phyloP scores from a whole-genome alignment of 1,140 invertebrate species.

The Gerris buenoi region DNA sequence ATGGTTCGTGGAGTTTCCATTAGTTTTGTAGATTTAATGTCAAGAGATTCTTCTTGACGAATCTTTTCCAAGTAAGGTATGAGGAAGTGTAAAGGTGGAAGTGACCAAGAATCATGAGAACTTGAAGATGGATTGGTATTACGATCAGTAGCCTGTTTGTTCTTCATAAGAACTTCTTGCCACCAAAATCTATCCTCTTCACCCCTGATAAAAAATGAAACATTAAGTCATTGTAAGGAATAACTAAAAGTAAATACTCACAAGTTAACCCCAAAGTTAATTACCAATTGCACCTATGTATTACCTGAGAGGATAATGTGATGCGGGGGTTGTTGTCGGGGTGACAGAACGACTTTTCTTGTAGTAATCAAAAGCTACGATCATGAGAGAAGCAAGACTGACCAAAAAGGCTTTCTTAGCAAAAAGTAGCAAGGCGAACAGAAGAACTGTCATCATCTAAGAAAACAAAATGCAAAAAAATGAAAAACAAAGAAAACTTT shows the following conservation, averaged over 20 bases:
- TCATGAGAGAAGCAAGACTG: background rate
- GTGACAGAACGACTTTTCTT: background rate
- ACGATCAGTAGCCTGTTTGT: background rate
- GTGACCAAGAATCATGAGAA: background rate
- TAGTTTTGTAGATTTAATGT: no score
- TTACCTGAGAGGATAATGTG: background rate
- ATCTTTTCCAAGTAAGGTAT: background rate
- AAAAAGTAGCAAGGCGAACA: background rate
- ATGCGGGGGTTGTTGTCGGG: background rate
- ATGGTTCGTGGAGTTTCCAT: no score
- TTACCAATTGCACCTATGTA: background rate
- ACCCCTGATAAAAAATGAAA: background rate
- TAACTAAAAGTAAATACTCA: background rate
- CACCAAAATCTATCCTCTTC: background rate
- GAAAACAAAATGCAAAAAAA: no score
- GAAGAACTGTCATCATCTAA: background rate
- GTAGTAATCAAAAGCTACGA: background rate
- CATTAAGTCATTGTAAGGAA: background rate
- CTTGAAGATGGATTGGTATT: background rate
- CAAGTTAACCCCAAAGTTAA: background rate
- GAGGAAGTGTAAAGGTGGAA: background rate
- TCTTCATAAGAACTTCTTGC: background rate
- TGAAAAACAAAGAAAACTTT: no score
- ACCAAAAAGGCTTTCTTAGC: background rate
- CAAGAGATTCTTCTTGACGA: background rate